Evolutionary conservation across 2,888 invertebrate genomes (phyloP), one percentile per base, ranked within the genome.

Genomic region (Coecobrya sp.): DNA sequence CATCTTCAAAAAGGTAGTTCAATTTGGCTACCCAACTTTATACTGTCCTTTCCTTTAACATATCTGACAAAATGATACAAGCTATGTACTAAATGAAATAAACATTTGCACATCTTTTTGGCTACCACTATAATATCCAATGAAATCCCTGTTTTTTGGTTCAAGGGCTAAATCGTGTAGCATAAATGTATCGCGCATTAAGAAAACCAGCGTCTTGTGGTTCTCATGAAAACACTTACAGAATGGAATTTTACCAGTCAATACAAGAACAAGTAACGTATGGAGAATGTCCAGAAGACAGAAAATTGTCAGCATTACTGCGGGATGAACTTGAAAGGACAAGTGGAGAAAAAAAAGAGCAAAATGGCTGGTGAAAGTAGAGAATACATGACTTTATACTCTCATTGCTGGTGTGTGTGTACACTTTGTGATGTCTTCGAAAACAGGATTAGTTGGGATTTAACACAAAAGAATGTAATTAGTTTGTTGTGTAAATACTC

Each of bases 401-500:
- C 25, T 76, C 70, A 19, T 79, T 10, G 4, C 10, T 1, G 11
- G 13, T 76, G 4, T 27, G 7, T 27, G 25, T 4, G 25, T 76
- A 70, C 30, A 42, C 55, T 81, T 52, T 59, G n/a, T 7, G 22
- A 27, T 30, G 42, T 84, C 45, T 84, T 42, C 11, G 36, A 79
- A 73, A 88, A 85, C 68, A 49, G 85, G 88, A 92, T 88, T 88
- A 92, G 73, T 73, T 87, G 85, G 84, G 88, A 91, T 91, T 91
- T 88, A 84, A 45, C 62, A 84, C 76, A 87, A 92, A 89, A 92
- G 87, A 88, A 85, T 92, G 91, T 88, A 92, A 92, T 92, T 92
- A 92, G 92, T 92, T 92, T 88, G 88, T 85, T 88, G 92, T 87
- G 88, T 65, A 92, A 92, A 92, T 92, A 92, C 91, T 87, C 86